Evolutionary conservation across 2,797 vertebrate genomes (phyloP).

Genomic region (Takifugu rubripes): DNA sequence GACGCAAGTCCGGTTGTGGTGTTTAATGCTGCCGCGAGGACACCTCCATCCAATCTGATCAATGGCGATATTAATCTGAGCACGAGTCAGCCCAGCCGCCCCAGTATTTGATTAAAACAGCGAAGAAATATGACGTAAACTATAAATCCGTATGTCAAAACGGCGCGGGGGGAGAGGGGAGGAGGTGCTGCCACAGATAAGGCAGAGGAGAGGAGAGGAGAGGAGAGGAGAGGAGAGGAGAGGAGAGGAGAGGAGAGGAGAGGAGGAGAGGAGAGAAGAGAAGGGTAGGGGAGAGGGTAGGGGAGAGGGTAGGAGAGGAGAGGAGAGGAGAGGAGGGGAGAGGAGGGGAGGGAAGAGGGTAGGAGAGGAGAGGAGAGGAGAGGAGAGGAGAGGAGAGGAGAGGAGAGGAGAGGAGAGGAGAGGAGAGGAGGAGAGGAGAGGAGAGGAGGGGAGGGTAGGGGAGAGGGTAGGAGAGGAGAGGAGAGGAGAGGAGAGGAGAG

Average conservation of each 20-base stretch:
- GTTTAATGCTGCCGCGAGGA: slow-evolving; percentile 48
- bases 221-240: slow-evolving; percentile 25
- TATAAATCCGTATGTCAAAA: slow-evolving; percentile 81
- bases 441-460: too few relatives aligned
- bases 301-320: slow-evolving; percentile 1
- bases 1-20: not conserved
- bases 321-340: slow-evolving; percentile 3
- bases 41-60: slow-evolving; percentile 81
- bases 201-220: slow-evolving; percentile 13
- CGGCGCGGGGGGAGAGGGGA: slow-evolving; percentile 48
- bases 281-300: too few relatives aligned
- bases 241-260: slow-evolving; percentile 5
- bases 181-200: slow-evolving; percentile 54
- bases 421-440: too few relatives aligned
- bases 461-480: too few relatives aligned
- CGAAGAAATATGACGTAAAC: slow-evolving; percentile 81
- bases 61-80: slow-evolving; percentile 83
- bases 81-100: slow-evolving; percentile 72
- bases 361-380: too few relatives aligned
- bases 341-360: not conserved
- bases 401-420: too few relatives aligned
- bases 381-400: too few relatives aligned
- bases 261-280: not conserved
- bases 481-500: too few relatives aligned
- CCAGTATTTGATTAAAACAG: slow-evolving; percentile 79